Conservation (phyloP, 2,797 vertebrate genomes). For the Helicolenus hilgendorfi region DNA sequence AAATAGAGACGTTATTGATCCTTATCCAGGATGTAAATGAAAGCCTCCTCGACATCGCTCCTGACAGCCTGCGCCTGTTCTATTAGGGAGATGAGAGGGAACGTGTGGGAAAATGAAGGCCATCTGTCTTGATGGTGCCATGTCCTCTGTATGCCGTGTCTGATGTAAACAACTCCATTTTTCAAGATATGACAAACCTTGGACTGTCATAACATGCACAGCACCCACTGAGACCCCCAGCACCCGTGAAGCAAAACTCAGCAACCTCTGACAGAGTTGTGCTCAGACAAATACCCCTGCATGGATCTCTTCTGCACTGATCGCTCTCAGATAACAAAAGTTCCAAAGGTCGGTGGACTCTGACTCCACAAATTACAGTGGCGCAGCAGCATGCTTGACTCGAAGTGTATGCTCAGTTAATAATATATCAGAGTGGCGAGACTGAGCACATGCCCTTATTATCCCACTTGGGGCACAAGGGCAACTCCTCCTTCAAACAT, state of each 20-base stretch:
- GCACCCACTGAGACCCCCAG: slow-evolving; percentile 19
- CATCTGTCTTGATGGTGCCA: slow-evolving; percentile 81
- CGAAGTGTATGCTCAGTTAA: slow-evolving; percentile 24
- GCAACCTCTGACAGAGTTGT: slow-evolving; percentile 33
- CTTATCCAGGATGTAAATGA: slow-evolving; percentile 79
- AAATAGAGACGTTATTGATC: slow-evolving; percentile 79
- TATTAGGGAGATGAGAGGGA: slow-evolving; percentile 82
- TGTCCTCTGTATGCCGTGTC: slow-evolving; percentile 67
- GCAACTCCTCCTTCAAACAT: slow-evolving; percentile 27
- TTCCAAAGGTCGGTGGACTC: slow-evolving; percentile 10
- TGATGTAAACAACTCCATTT: slow-evolving; percentile 86
- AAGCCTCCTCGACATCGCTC: slow-evolving; percentile 61
- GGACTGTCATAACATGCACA: slow-evolving; percentile 69
- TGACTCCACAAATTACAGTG: slow-evolving; percentile 32
- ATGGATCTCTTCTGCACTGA: slow-evolving; percentile 3
- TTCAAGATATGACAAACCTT: slow-evolving; percentile 81
- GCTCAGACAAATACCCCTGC: not conserved
- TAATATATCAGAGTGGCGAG: slow-evolving; percentile 29
- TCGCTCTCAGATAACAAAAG: not conserved
- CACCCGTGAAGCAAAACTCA: slow-evolving; percentile 34
- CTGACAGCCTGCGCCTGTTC: slow-evolving; percentile 58
- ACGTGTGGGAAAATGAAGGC: slow-evolving; percentile 75
- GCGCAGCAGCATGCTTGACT: not conserved
- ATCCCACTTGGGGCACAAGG: slow-evolving; percentile 34
- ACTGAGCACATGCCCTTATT: slow-evolving; percentile 24